Base-by-base conservation (phyloP, 64 coral and sea anemone species). In the Montipora efflorescens region DNA sequence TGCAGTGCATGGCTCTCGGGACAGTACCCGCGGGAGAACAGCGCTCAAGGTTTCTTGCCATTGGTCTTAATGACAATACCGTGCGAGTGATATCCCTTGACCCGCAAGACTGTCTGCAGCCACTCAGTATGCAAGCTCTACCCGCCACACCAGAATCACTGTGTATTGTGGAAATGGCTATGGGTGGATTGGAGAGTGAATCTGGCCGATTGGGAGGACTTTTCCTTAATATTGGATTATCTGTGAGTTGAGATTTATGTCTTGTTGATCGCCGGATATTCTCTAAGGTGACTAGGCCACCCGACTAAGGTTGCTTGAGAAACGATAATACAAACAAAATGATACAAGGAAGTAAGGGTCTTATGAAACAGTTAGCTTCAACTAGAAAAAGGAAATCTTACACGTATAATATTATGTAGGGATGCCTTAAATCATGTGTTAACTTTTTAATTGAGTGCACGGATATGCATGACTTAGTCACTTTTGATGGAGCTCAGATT, bases 141-240 rank as follows among this genome's bases (percentile, higher is more conserved):
- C 98, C 98, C 7, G 98, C 95, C 8, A 84, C 87, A 12, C 95
- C 98, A 3, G 98, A 96, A 64, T 93, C 98, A 55, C 92, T 99
- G 46, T 99, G 98, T 87, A 99, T 99, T 70, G 95, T 99, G 74
- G 98, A 99, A 67, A 99, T 99, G 98, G 98, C 94, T 5, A 94
- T 93, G 16, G 97, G 95, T 25, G 94, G 98, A 6, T 84, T 84
- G 2, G 98, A 99, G 66, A 71, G 94, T 0, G 95, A 99, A 74
- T 93, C 95, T 14, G 92, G 94, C 5, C 91, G 95, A 58, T 62
- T 94, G 7, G 95, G 95, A 43, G 98, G 98, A 48, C 92, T 99
- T 18, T 99, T 99, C 59, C 95, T 99, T 10, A 99, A 95, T 44
- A 99, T 99, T 87, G 98, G 98, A 79, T 68, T 99, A 47, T 94